These are phyloP conservation scores for Aselliscus stoliczkanus DNA, from an alignment of 2,797 vertebrate species.

Conservation along the genomic window DNA sequence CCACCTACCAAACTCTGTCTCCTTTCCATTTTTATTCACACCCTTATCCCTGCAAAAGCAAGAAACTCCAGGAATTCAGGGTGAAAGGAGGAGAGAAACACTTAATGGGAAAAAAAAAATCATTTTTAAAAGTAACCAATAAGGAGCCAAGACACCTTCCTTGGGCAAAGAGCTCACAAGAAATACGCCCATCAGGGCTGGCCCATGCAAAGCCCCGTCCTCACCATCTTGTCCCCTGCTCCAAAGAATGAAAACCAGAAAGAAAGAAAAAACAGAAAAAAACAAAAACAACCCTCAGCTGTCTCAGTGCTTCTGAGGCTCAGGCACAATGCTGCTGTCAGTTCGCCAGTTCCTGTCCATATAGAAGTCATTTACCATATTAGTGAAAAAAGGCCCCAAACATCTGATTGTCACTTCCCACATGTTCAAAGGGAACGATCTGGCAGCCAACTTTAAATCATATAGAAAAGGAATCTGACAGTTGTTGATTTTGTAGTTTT, in stretches of 20 bases:
- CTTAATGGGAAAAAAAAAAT: neutral
- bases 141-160: neutral
- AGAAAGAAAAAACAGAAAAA: neutral
- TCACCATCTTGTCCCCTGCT: neutral
- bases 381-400: neutral
- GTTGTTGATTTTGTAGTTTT: constrained; percentile 64
- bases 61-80: neutral
- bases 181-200: neutral
- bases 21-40: neutral
- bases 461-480: constrained; percentile 55
- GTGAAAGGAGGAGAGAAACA: neutral
- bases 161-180: constrained; percentile 17
- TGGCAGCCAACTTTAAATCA: constrained; percentile 63
- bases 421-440: constrained; percentile 47
- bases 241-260: constrained; percentile 29
- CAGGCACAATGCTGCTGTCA: neutral
- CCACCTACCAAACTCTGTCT: neutral
- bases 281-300: neutral
- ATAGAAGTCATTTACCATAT: neutral
- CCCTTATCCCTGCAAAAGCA: neutral
- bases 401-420: constrained; percentile 48
- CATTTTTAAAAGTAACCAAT: neutral
- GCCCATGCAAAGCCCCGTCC: neutral
- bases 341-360: neutral
- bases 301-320: neutral